These are phyloP conservation scores for Cichlasoma orientale DNA, from an alignment of 2,797 vertebrate genomes.

Conservation along the genomic window DNA sequence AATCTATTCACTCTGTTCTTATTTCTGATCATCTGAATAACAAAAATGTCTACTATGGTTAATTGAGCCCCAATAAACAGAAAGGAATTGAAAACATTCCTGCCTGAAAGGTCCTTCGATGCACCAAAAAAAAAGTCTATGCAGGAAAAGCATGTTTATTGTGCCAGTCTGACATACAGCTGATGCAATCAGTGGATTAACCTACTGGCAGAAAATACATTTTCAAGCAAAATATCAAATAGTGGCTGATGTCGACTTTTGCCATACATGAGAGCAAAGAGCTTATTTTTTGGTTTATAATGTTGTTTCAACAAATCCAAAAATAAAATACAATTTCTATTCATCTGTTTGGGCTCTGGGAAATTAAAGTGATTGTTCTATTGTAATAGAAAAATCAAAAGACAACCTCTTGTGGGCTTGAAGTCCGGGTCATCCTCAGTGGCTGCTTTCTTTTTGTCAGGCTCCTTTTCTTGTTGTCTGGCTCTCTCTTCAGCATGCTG, in stretches of 20 bases:
- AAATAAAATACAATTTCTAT: background rate
- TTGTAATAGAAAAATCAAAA: background rate
- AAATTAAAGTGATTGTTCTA: background rate
- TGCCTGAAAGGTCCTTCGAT: too few species aligned
- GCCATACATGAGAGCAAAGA: too few species aligned
- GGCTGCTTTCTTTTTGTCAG: slow-evolving; percentile 74
- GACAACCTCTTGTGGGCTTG: slow-evolving; percentile 84
- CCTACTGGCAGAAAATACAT: background rate
- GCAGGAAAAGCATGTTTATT: background rate
- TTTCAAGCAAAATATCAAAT: too few species aligned
- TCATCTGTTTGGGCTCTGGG: background rate
- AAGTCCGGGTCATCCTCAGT: slow-evolving; percentile 75
- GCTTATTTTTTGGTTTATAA: too few species aligned
- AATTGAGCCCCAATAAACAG: background rate
- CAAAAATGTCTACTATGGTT: background rate
- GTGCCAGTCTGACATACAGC: background rate
- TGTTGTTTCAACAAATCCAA: too few species aligned
- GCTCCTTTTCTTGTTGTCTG: slow-evolving; percentile 9
- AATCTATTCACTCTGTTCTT: background rate
- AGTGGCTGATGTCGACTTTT: too few species aligned
- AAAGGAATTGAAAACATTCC: too few species aligned
- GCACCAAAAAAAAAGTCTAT: too few species aligned
- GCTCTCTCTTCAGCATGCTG: slow-evolving; percentile 61
- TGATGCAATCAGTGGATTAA: background rate
- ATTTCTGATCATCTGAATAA: background rate